Evolutionary conservation across 2,113 vertebrate genomes (phyloP).

Genomic region (Thinocorus orbignyianus): DNA sequence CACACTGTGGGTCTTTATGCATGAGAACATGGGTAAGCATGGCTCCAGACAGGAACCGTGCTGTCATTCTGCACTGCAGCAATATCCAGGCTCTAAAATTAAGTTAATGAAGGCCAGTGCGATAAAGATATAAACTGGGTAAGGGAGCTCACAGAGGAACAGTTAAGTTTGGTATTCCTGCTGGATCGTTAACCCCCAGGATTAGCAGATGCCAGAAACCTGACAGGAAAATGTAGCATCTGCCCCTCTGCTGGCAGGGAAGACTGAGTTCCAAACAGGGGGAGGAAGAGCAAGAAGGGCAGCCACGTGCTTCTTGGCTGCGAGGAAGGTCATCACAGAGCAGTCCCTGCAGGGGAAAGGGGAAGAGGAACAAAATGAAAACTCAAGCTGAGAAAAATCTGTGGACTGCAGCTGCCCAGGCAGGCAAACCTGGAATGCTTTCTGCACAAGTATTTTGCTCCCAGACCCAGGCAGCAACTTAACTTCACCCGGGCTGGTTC

Average conservation of each 20-base stretch:
- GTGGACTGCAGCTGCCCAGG: background rate
- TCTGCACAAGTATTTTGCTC: background rate
- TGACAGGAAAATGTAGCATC: background rate
- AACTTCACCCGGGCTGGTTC: background rate
- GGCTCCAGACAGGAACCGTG: background rate
- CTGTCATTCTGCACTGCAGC: background rate
- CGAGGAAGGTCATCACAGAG: background rate
- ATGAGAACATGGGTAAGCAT: rapidly evolving
- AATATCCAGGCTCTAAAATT: background rate
- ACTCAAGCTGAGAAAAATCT: background rate
- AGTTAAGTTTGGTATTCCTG: background rate
- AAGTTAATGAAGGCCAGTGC: background rate
- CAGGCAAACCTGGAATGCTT: background rate
- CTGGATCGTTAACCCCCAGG: background rate
- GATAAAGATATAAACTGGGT: background rate
- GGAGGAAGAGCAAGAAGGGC: background rate
- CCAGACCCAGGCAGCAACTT: background rate
- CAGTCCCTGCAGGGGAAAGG: background rate
- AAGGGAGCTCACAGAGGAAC: background rate
- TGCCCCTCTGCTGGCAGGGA: background rate
- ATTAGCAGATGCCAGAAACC: background rate
- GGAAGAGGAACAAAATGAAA: background rate
- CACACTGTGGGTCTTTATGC: rapidly evolving
- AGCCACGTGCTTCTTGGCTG: background rate
- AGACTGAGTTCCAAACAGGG: background rate